These are phyloP conservation scores for Corythoichthys haematopterus DNA, from an alignment of 2,113 vertebrate genomes.

Conservation along the genomic window DNA sequence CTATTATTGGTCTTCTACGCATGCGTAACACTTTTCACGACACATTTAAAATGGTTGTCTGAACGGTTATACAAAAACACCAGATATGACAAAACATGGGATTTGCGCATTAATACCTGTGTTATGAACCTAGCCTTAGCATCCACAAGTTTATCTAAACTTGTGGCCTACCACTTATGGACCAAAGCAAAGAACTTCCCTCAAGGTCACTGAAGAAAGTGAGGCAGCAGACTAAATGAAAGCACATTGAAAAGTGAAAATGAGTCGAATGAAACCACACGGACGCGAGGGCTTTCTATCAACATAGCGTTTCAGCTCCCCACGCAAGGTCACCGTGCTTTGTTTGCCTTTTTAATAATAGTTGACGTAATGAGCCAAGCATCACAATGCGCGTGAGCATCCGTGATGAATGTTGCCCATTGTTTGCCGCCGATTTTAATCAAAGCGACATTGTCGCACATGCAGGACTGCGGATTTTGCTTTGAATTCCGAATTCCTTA, in stretches of 20 bases:
- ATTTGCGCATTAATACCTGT: no score
- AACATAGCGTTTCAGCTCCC: conserved; percentile 22
- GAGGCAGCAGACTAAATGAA: neutral
- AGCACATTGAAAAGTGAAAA: neutral
- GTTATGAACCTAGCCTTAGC: neutral
- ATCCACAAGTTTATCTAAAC: neutral
- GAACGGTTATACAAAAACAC: no score
- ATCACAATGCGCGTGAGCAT: neutral
- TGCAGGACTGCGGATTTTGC: conserved; percentile 24
- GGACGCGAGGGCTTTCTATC: conserved; percentile 8
- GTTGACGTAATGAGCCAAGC: conserved; percentile 16
- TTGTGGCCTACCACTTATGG: conserved; percentile 13
- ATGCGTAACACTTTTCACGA: no score
- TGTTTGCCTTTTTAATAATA: conserved; percentile 24
- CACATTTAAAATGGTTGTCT: no score
- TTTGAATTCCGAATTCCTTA: conserved; percentile 30
- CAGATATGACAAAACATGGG: no score
- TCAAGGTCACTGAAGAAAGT: conserved; percentile 18
- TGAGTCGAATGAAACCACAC: conserved; percentile 8
- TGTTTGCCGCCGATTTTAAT: conserved; percentile 33
- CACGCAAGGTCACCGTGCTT: conserved; percentile 23
- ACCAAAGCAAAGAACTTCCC: conserved; percentile 3
- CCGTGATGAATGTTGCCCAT: neutral
- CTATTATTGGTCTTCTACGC: no score
- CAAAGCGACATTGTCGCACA: conserved; percentile 27